Conservation (phyloP, 2,888 invertebrate genomes). For the Drosophila glabriapex region DNA sequence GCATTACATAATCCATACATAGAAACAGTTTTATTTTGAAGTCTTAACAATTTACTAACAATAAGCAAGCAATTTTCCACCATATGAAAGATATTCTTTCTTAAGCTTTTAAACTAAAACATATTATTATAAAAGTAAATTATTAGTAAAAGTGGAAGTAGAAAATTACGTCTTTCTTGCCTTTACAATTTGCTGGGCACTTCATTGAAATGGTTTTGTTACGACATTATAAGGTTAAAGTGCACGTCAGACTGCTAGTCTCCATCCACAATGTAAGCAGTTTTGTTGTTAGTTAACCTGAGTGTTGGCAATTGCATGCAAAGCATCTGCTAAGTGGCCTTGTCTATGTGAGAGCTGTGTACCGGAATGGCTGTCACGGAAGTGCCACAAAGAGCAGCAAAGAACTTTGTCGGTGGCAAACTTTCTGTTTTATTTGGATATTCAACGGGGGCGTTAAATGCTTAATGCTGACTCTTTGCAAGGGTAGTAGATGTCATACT, state of each 20-base stretch:
- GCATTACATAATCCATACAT: neutral
- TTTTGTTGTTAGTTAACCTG: slow-evolving; percentile 3
- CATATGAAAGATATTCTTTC: neutral
- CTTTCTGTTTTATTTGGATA: slow-evolving; percentile 29
- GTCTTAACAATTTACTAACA: neutral
- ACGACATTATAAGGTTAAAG: slow-evolving; percentile 1
- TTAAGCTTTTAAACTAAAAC: neutral
- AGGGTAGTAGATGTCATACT: slow-evolving; percentile 15
- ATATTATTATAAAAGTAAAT: neutral
- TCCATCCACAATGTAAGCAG: neutral
- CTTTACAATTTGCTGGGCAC: neutral
- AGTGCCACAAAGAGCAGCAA: slow-evolving; percentile 51
- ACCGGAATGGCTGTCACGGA: slow-evolving; percentile 42
- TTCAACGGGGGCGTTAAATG: slow-evolving; percentile 31
- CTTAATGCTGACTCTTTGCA: slow-evolving; percentile 36
- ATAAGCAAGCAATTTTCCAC: neutral
- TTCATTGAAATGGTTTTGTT: neutral
- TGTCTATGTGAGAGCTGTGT: slow-evolving; percentile 10
- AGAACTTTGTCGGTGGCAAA: slow-evolving; percentile 45
- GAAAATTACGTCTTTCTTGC: too few relatives aligned
- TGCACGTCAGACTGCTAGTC: neutral
- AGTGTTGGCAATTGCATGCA: slow-evolving; percentile 19
- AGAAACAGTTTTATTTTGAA: neutral
- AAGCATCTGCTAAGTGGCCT: slow-evolving; percentile 38
- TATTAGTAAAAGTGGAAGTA: neutral